phyloP scores from a whole-genome alignment of 2,797 vertebrate genomes.

The Falco naumanni region DNA sequence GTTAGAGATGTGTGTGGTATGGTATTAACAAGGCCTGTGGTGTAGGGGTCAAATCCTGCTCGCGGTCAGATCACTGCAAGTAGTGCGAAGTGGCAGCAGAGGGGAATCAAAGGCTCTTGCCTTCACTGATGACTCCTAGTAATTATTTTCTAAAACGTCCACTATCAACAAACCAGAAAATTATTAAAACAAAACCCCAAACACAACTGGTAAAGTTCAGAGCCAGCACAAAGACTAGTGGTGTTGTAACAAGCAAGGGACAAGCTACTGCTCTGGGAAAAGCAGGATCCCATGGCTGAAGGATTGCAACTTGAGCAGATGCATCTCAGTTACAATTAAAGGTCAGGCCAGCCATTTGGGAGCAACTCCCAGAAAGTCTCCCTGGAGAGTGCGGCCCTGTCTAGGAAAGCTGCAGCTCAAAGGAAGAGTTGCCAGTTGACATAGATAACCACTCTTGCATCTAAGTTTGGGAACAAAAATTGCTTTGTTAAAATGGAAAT shows the following conservation, averaged over 20 bases:
- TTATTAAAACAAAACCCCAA: neutral
- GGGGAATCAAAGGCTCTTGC: neutral
- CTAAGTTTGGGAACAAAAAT: neutral
- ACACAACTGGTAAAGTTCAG: neutral
- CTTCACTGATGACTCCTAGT: neutral
- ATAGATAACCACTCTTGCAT: neutral
- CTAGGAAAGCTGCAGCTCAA: neutral
- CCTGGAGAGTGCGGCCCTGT: neutral
- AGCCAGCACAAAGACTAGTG: neutral
- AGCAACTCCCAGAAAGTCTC: neutral
- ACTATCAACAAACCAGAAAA: neutral
- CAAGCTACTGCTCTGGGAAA: neutral
- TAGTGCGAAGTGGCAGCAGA: neutral
- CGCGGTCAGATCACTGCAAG: neutral
- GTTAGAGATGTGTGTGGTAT: accelerated
- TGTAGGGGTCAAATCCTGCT: neutral
- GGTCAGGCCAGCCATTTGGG: neutral
- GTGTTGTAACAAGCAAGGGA: neutral
- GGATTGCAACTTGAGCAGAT: neutral
- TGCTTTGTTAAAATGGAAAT: neutral
- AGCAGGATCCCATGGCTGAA: neutral
- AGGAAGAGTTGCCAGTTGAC: neutral
- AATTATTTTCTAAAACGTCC: neutral
- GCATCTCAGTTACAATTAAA: neutral
- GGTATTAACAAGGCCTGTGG: accelerated